Evolutionary conservation across 2,888 invertebrate species (phyloP).

Genomic region (Himalopsyche anomala): DNA sequence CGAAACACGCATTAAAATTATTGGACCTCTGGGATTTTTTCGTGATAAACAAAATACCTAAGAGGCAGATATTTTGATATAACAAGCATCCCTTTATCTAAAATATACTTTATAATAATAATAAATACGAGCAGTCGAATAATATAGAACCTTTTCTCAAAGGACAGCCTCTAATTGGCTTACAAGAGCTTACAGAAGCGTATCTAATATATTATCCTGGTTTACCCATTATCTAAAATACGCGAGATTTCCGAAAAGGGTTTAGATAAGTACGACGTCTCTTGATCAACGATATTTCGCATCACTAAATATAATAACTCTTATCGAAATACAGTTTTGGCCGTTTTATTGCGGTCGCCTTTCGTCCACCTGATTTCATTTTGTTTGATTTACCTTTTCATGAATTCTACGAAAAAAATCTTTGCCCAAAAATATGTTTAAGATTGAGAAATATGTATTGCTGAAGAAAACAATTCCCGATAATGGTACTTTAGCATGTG

Average conservation of each 20-base stretch:
- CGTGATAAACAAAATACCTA: too few species aligned
- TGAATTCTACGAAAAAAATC: neutral
- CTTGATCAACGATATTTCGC: neutral
- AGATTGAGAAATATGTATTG: too few species aligned
- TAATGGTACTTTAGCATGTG: too few species aligned
- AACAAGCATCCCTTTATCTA: too few species aligned
- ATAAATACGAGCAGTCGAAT: neutral
- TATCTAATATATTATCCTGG: neutral
- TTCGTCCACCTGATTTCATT: slow-evolving; percentile 27
- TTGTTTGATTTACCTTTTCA: slow-evolving; percentile 18
- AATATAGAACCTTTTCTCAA: neutral
- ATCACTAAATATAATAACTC: neutral
- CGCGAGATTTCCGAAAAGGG: slow-evolving; percentile 3
- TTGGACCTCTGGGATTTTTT: too few species aligned
- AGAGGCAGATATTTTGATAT: too few species aligned
- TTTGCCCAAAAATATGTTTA: neutral
- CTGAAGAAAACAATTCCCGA: too few species aligned
- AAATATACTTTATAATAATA: too few species aligned
- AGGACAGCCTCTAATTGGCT: slow-evolving; percentile 4
- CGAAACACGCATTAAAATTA: too few species aligned
- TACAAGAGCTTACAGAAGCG: slow-evolving; percentile 6
- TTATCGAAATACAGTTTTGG: neutral
- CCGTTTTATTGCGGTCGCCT: neutral
- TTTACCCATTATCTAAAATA: slow-evolving; percentile 17
- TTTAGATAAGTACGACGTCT: neutral